Base-by-base conservation (phyloP, 2,888 invertebrate species). In the Seira ritae region DNA sequence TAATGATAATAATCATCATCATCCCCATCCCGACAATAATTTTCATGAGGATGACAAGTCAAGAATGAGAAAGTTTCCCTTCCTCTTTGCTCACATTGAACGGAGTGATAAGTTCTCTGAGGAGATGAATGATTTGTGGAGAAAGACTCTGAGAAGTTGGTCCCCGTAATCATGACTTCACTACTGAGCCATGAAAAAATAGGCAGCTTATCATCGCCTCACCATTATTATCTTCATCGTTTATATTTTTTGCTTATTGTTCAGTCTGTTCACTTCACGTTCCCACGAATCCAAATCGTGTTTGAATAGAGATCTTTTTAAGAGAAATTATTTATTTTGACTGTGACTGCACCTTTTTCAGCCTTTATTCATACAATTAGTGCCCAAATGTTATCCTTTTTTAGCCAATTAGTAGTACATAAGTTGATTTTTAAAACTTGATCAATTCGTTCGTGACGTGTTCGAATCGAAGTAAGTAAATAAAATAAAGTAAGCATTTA, bases 61-160 rank as follows among this genome's bases (percentile, higher is more conserved):
- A 67, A 81, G 80, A 70, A 62, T 85, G 68, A 71, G 80, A 66
- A 88, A 87, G 82, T 86, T 42, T 88, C 62, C 88, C 88, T 88
- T 87, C 69, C 85, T 89, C 83, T 85, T 89, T 73, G 86, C 86
- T 31, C 89, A 89, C 80, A 86, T 89, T 22, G 86, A 87, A 55
- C 78, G 88, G 67, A 87, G 88, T 20, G 72, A 84, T 23, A 87
- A 85, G 70, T 87, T 86, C 75, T 80, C 80, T 22, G 85, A 86
- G 67, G 89, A 89, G 75, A 89, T 89, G 87, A 86, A 85, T 75
- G 84, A 87, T 65, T 82, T 88, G 80, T 88, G 88, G 88, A 84
- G 87, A 46, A 88, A 88, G 67, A 88, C 88, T 10, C 76, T 88
- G 70, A 81, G 85, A 83, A 85, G 85, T 71, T 88, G 87, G 87